A percentile compares a stretch with the other conserved stretches of the same genome.
phyloP scores from a whole-genome alignment of 2,888 invertebrate genomes.

The Beris chalybata region DNA sequence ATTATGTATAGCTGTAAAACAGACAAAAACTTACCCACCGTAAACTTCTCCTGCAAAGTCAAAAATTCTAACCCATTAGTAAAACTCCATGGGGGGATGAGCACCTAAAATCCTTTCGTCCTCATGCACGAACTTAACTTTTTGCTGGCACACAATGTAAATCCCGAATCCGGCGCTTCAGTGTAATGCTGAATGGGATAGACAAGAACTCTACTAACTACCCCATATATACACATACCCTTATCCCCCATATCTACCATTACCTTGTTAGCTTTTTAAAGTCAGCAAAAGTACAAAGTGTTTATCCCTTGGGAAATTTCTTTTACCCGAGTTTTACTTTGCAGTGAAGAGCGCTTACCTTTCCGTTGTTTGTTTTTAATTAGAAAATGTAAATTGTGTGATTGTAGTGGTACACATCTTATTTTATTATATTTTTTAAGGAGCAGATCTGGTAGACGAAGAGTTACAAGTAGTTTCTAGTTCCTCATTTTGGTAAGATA shows the following conservation, averaged over 20 bases:
- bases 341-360: constrained; percentile 27
- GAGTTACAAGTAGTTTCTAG: not conserved
- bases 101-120: too few species aligned
- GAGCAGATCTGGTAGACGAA: not conserved
- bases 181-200: too few species aligned
- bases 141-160: too few species aligned
- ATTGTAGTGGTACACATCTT: constrained; percentile 6
- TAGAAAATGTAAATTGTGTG: constrained; percentile 37
- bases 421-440: too few species aligned
- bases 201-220: too few species aligned
- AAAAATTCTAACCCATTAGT: too few species aligned
- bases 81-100: too few species aligned
- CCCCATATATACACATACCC: not conserved
- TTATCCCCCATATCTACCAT: constrained; percentile 33
- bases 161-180: too few species aligned
- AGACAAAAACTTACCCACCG: too few species aligned
- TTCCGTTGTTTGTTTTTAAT: constrained; percentile 37
- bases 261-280: constrained; percentile 38
- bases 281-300: constrained; percentile 37
- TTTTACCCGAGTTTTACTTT: constrained; percentile 28
- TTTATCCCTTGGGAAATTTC: constrained; percentile 38
- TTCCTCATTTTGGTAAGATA: not conserved
- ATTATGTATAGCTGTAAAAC: constrained; percentile 4
- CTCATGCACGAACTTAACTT: too few species aligned
- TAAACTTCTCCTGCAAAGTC: too few species aligned